These are phyloP conservation scores for Myotis myotis DNA, from an alignment of 2,797 vertebrate species.

Conservation along the genomic window DNA sequence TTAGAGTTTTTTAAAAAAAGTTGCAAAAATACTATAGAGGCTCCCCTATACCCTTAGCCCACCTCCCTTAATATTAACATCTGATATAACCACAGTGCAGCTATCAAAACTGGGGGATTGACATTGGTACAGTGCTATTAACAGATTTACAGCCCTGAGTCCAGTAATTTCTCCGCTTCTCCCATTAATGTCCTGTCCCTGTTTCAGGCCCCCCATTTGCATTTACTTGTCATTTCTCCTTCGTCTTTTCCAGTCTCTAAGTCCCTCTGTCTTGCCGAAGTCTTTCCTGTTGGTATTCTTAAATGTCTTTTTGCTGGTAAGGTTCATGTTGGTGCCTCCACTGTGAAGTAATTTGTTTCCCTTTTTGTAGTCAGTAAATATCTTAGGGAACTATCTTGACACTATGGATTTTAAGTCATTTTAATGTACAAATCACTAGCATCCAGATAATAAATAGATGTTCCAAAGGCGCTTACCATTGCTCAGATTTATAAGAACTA, in stretches of 20 bases:
- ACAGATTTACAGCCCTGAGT: background rate
- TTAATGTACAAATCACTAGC: background rate
- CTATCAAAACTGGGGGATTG: background rate
- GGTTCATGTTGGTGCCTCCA: background rate
- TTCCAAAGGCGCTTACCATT: background rate
- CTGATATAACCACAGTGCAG: background rate
- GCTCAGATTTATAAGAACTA: background rate
- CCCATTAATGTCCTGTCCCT: background rate
- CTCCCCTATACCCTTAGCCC: fast-evolving
- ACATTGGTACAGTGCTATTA: background rate
- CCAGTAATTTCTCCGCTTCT: background rate
- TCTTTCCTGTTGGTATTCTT: background rate
- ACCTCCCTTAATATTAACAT: background rate
- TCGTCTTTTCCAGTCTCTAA: background rate
- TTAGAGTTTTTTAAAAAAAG: background rate
- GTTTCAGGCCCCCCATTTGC: background rate
- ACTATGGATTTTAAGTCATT: background rate
- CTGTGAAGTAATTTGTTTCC: conserved; percentile 13
- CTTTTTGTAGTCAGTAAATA: background rate
- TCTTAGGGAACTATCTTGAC: background rate
- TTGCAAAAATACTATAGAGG: background rate
- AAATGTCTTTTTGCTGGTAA: background rate
- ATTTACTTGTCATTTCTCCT: background rate
- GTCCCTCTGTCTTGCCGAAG: background rate
- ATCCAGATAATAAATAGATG: background rate